These are phyloP conservation scores for Theristus sp. DNA, from an alignment of 2,888 invertebrate genomes.

Conservation along the genomic window DNA sequence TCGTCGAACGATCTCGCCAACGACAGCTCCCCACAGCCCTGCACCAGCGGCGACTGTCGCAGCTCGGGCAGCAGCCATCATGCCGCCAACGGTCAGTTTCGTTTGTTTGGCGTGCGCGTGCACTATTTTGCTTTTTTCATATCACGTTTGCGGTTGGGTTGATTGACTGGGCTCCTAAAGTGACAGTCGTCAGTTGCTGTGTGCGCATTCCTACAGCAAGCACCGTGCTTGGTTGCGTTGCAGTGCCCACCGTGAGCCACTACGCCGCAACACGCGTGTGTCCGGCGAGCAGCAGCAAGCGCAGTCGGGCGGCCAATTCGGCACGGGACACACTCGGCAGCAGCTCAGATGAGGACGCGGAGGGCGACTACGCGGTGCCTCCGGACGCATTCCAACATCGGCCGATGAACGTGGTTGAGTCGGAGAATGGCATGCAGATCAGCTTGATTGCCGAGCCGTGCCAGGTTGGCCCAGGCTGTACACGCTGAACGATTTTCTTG, in stretches of 20 bases:
- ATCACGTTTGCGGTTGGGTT: too few species aligned
- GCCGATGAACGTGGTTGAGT: neutral
- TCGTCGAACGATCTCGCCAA: too few species aligned
- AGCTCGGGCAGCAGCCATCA: neutral
- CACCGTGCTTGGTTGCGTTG: too few species aligned
- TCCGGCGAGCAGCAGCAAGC: neutral
- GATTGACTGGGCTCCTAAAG: too few species aligned
- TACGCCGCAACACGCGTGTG: neutral
- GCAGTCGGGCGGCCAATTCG: too few species aligned
- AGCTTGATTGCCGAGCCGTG: neutral
- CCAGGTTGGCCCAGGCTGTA: too few species aligned
- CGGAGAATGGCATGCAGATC: neutral
- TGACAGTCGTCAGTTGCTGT: too few species aligned
- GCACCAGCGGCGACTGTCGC: neutral
- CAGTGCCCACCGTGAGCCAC: neutral
- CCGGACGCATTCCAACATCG: constrained; percentile 8
- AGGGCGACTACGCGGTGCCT: constrained; percentile 11
- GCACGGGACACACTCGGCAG: neutral
- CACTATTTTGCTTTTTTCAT: too few species aligned
- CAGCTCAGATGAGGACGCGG: neutral
- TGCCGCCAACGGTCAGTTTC: too few species aligned
- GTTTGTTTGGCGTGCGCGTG: too few species aligned
- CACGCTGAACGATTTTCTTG: too few species aligned
- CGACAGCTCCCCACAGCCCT: neutral
- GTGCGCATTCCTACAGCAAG: too few species aligned